These are phyloP conservation scores for Diachasma alloeum DNA, from an alignment of 1,140 invertebrate species.

Conservation along the genomic window DNA sequence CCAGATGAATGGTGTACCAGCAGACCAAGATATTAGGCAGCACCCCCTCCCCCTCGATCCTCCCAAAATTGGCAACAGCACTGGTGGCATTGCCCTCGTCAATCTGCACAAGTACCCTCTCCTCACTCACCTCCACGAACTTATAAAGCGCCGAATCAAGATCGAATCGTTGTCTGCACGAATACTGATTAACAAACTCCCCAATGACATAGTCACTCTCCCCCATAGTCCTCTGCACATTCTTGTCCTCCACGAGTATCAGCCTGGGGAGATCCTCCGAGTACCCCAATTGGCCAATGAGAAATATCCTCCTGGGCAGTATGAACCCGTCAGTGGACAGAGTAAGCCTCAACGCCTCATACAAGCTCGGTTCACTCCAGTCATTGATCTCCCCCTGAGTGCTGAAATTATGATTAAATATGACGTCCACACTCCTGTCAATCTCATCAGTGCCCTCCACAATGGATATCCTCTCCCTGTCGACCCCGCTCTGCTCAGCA, in stretches of 20 bases:
- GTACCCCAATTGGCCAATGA: conserved; percentile 49
- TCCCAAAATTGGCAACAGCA: conserved; percentile 42
- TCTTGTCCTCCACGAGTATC: conserved; percentile 45
- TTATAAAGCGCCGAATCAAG: conserved; percentile 48
- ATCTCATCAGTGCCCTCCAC: conserved; percentile 40
- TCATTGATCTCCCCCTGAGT: conserved; percentile 52
- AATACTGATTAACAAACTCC: conserved; percentile 61
- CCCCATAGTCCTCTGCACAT: conserved; percentile 36
- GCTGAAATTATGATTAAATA: conserved; percentile 51
- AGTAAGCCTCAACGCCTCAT: conserved; percentile 43
- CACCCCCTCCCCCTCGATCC: conserved; percentile 26
- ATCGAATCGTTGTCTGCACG: conserved; percentile 52
- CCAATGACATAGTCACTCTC: conserved; percentile 47
- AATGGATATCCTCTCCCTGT: conserved; percentile 33
- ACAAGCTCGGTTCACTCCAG: conserved; percentile 38
- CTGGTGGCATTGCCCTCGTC: conserved; percentile 38
- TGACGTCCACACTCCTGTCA: conserved; percentile 36
- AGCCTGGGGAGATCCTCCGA: conserved; percentile 51
- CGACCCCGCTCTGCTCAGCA: conserved; percentile 38
- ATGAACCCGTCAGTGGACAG: conserved; percentile 51
- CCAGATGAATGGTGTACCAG: conserved; percentile 49
- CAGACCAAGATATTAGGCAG: conserved; percentile 53
- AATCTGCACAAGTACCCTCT: conserved; percentile 42
- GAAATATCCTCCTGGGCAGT: conserved; percentile 56
- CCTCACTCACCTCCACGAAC: conserved; percentile 38